These are phyloP conservation scores for Ophioderma brevispina DNA, from an alignment of 35 echinoderm and acorn worm genomes.

Conservation along the genomic window DNA sequence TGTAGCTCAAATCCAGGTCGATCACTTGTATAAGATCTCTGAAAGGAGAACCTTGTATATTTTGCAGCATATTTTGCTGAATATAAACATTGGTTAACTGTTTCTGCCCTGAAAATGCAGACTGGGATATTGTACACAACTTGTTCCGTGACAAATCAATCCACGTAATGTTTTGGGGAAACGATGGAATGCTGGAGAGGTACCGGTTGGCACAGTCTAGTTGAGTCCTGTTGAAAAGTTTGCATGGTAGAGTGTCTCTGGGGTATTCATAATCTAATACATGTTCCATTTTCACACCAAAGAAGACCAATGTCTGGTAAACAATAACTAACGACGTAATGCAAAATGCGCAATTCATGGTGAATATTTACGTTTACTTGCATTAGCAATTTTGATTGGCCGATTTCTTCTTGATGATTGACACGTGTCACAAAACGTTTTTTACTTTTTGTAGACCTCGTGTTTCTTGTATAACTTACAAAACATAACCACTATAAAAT, in stretches of 20 bases:
- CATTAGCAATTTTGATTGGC: too few species aligned
- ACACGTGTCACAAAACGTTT: too few species aligned
- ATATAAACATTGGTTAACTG: background rate
- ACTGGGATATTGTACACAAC: background rate
- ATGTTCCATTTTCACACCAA: too few species aligned
- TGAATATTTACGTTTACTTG: too few species aligned
- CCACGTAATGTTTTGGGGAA: background rate
- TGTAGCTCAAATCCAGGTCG: background rate
- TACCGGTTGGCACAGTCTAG: background rate
- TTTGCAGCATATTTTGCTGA: background rate
- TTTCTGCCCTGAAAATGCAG: background rate
- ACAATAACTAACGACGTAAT: too few species aligned
- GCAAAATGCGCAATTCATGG: too few species aligned
- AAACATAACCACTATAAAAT: too few species aligned
- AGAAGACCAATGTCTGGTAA: too few species aligned
- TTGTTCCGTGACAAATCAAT: background rate
- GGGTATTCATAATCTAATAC: background rate
- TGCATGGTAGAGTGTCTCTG: background rate
- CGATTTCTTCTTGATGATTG: too few species aligned
- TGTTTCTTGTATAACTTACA: too few species aligned
- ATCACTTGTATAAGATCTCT: background rate
- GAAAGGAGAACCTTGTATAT: background rate
- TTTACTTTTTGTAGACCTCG: too few species aligned
- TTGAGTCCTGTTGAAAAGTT: background rate
- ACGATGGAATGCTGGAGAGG: background rate